Conservation (phyloP, 2,113 vertebrate species). For the Chaetodon trifascialis region DNA sequence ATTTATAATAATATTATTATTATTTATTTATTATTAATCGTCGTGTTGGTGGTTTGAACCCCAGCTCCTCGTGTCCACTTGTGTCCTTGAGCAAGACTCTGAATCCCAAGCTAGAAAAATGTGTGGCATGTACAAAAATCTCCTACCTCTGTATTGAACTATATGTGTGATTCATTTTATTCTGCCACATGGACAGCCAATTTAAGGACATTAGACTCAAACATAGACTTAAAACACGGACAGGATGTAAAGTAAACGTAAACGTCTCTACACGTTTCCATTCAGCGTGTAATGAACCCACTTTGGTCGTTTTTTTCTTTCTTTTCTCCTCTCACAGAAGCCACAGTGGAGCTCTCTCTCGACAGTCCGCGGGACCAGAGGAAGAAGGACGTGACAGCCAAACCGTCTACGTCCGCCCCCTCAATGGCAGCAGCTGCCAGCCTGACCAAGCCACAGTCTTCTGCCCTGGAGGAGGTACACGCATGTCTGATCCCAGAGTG, state of each 20-base stretch:
- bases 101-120: background rate
- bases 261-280: background rate
- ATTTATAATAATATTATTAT: no score
- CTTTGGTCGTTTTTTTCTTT: background rate
- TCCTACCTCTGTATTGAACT: no score
- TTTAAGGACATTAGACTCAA: background rate
- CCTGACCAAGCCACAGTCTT: constrained; percentile 81
- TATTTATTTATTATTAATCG: no score
- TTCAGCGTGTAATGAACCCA: background rate
- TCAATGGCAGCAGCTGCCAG: constrained; percentile 79
- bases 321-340: constrained; percentile 83
- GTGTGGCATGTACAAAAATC: background rate
- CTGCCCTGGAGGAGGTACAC: constrained; percentile 90
- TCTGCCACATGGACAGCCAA: background rate
- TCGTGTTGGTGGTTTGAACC: no score
- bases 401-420: constrained; percentile 76
- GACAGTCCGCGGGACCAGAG: constrained; percentile 89
- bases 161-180: background rate
- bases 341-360: constrained; percentile 94
- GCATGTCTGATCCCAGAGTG: constrained; percentile 14
- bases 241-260: background rate
- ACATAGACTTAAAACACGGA: background rate
- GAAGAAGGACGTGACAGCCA: constrained; percentile 86
- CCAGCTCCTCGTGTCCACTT: background rate
- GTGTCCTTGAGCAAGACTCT: background rate